Evolutionary conservation across 1,140 invertebrate species (phyloP).

Genomic region (Triops longicaudatus): DNA sequence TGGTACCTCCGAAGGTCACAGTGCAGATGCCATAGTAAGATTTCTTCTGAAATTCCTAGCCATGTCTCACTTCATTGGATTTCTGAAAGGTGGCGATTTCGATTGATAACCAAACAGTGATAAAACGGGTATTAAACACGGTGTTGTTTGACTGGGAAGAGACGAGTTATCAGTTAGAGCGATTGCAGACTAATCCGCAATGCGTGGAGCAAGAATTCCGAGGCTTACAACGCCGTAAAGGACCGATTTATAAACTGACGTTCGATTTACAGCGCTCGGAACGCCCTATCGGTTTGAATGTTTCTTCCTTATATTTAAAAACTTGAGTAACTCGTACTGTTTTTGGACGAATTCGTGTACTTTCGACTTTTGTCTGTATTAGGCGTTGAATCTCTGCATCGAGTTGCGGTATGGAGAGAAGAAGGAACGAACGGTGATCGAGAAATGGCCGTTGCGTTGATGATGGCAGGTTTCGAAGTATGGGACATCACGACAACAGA

Average conservation of each 20-base stretch:
- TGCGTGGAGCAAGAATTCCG: slow-evolving; percentile 72
- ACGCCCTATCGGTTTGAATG: background rate
- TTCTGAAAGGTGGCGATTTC: slow-evolving; percentile 19
- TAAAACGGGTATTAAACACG: slow-evolving; percentile 54
- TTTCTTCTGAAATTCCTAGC: background rate
- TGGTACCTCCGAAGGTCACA: slow-evolving; percentile 57
- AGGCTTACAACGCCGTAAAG: slow-evolving; percentile 46
- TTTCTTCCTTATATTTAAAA: background rate
- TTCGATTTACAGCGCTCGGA: slow-evolving; percentile 54
- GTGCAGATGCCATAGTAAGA: slow-evolving; percentile 52
- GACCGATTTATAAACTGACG: slow-evolving; percentile 53
- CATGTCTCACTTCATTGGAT: background rate
- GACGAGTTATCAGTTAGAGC: slow-evolving; percentile 83
- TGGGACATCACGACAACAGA: slow-evolving; percentile 90
- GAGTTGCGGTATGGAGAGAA: slow-evolving; percentile 85
- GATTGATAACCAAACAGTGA: slow-evolving; percentile 49
- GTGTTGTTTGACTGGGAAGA: slow-evolving; percentile 86
- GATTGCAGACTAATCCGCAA: slow-evolving; percentile 64
- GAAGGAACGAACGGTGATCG: slow-evolving; percentile 95
- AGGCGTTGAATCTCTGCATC: slow-evolving; percentile 41
- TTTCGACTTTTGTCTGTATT: background rate
- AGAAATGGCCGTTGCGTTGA: slow-evolving; percentile 93
- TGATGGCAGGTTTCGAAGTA: slow-evolving; percentile 82
- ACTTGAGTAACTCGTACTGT: background rate
- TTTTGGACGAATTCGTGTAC: background rate